Base-by-base conservation (phyloP, 2,888 invertebrate genomes). In the Disparrhopalites patrizii region DNA sequence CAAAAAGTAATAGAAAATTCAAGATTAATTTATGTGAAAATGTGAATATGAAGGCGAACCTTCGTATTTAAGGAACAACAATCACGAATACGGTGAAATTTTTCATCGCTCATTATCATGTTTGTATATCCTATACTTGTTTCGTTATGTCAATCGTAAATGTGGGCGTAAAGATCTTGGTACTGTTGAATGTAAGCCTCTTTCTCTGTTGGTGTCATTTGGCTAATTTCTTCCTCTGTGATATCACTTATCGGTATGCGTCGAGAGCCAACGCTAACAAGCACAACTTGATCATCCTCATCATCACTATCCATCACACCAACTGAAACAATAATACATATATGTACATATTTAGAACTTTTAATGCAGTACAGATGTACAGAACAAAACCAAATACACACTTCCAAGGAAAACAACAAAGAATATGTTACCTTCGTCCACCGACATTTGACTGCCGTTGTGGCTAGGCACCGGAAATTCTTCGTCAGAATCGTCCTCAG, bases 121-220 rank as follows among this genome's bases (percentile, higher is more conserved):
- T n/a, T n/a, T n/a, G n/a, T n/a, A n/a, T n/a, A n/a, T n/a, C n/a
- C n/a, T n/a, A n/a, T n/a, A n/a, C 15, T 15, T 36, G 8, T 36
- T 36, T 13, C 47, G 5, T n/a, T 18, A 43, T 27, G 13, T n/a
- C 55, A 93, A 81, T 89, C 90, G 77, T 88, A 90, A 83, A 92
- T 89, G 79, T 92, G 89, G 73, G 92, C 89, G 81, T 92, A 94
- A 80, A 91, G 89, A 79, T 96, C 94, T 79, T 95, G 94, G 79
- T 93, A 94, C 50, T 91, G 85, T 81, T 92, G 90, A 75, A 96
- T 95, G 80, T 96, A 97, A 40, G 89, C 88, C 78, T 94, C 93
- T 80, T 94, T 95, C 79, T 97, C 96, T 3, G 88, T 82, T 23
- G 91, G 89, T 10, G 91, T 89, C 96, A 97, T 97, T 79, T 87